These are phyloP conservation scores for Cheirogaleus medius DNA, from an alignment of 2,113 vertebrate species.

Conservation along the genomic window DNA sequence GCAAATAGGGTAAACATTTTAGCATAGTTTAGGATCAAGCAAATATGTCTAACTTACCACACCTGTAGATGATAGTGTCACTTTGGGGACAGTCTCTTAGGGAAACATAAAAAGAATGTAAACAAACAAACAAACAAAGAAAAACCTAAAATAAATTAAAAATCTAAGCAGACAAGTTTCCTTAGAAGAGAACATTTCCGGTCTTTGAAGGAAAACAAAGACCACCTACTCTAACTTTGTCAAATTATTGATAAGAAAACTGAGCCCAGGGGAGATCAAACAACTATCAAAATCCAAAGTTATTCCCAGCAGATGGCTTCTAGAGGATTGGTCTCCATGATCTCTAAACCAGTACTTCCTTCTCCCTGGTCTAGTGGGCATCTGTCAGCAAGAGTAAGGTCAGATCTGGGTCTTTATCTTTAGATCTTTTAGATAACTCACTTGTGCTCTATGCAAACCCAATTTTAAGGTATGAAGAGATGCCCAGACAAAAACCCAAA, in stretches of 20 bases:
- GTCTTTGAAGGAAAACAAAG: not conserved
- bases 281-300: not conserved
- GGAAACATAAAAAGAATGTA: not conserved
- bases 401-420: conserved; percentile 23
- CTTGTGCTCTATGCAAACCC: conserved; percentile 30
- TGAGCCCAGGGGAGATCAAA: not conserved
- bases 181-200: not conserved
- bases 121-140: not conserved
- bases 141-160: not conserved
- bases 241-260: not conserved
- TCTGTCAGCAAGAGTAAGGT: not conserved
- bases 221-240: not conserved
- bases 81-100: not conserved
- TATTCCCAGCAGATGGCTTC: not conserved
- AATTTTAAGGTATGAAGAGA: conserved; percentile 57
- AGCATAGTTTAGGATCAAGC: not conserved
- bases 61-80: not conserved
- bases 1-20: not conserved
- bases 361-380: not conserved
- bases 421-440: conserved; percentile 27
- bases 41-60: not conserved
- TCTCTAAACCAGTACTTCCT: not conserved
- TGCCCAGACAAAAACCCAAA: conserved; percentile 54
- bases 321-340: not conserved
- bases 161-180: not conserved